These are phyloP conservation scores for Orycteropus afer DNA, from an alignment of 2,113 vertebrate genomes.

Conservation along the genomic window DNA sequence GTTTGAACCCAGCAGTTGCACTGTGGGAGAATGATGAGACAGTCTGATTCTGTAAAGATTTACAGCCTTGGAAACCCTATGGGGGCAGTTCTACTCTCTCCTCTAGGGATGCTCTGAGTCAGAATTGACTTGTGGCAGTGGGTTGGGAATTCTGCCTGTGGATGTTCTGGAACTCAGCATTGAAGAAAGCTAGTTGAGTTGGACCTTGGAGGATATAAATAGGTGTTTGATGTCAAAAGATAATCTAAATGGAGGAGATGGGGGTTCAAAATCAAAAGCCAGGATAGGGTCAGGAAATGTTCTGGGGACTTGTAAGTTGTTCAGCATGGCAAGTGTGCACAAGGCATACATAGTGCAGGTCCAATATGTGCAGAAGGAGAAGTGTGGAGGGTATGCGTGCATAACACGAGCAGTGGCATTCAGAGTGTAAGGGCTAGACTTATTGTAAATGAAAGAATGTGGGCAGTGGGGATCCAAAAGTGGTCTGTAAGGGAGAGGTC, in stretches of 20 bases:
- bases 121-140: no score
- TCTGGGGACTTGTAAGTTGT: neutral
- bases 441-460: neutral
- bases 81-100: no score
- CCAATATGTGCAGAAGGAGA: rapidly evolving
- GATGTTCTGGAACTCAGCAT: neutral
- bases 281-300: neutral
- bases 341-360: neutral
- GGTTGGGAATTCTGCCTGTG: neutral
- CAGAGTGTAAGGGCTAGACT: rapidly evolving
- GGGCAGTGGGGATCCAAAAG: neutral
- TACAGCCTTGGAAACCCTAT: no score
- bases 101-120: no score
- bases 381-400: neutral
- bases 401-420: neutral
- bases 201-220: neutral
- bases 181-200: neutral
- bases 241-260: neutral
- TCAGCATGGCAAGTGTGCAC: rapidly evolving
- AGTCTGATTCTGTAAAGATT: no score
- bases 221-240: neutral
- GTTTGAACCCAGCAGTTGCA: no score
- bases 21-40: no score
- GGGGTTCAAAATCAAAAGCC: neutral
- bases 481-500: neutral